These are phyloP conservation scores for Anagrus nilaparvatae DNA, from an alignment of 1,140 invertebrate genomes.

Conservation along the genomic window DNA sequence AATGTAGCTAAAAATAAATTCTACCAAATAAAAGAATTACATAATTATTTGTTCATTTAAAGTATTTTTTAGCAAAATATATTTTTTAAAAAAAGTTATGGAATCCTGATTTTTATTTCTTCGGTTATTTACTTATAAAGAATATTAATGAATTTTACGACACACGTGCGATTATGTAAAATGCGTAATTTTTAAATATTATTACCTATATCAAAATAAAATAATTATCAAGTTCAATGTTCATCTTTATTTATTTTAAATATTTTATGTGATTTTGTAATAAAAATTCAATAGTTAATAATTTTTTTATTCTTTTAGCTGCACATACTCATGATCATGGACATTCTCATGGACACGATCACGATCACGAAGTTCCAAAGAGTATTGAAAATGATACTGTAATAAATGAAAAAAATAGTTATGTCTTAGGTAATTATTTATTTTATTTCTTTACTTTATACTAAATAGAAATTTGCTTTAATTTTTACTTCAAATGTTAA, in stretches of 20 bases:
- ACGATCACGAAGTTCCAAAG: constrained; percentile 15
- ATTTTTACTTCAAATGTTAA: too few relatives aligned
- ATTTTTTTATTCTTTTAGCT: constrained; percentile 26
- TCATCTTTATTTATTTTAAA: not conserved
- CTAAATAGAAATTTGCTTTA: too few relatives aligned
- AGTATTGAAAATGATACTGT: constrained; percentile 6
- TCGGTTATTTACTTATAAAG: constrained; percentile 3
- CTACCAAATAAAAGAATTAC: too few relatives aligned
- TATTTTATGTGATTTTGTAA: not conserved
- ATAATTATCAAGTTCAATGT: not conserved
- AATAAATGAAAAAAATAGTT: constrained; percentile 10
- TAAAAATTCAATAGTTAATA: constrained; percentile 3
- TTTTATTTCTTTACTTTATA: too few relatives aligned
- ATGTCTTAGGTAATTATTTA: constrained; percentile 15
- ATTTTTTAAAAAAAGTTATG: too few relatives aligned
- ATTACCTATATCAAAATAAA: not conserved
- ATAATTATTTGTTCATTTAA: too few relatives aligned
- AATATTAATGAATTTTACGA: constrained; percentile 9
- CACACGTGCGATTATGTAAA: constrained; percentile 14
- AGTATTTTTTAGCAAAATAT: too few relatives aligned
- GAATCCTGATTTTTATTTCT: constrained; percentile 1
- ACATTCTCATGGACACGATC: constrained; percentile 19
- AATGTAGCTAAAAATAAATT: too few relatives aligned
- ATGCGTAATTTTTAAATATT: constrained; percentile 13
- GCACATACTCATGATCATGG: constrained; percentile 32